Conservation (phyloP, 2,797 vertebrate genomes). For the Paguma larvata region DNA sequence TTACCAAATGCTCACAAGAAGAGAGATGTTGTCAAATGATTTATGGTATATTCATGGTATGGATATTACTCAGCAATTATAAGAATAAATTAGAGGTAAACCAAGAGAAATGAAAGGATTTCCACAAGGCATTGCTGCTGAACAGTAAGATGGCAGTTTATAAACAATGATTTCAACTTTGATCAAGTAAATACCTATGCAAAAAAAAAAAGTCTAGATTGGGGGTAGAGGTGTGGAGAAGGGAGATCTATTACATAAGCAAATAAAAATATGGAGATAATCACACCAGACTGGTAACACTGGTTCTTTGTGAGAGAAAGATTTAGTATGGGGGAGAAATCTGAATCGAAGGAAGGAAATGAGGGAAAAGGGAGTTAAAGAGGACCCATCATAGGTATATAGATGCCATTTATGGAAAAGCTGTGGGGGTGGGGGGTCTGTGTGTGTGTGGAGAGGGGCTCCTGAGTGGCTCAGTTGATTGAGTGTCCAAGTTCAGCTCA, state of each 20-base stretch:
- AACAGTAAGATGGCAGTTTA: not conserved
- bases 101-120: not conserved
- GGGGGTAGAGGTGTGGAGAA: not conserved
- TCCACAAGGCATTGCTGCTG: not conserved
- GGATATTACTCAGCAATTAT: not conserved
- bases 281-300: not conserved
- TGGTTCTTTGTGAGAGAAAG: not conserved
- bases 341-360: not conserved
- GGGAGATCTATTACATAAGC: not conserved
- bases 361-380: not conserved
- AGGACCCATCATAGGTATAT: not conserved
- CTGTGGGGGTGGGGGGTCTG: not conserved
- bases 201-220: not conserved
- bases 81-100: slow-evolving; percentile 29
- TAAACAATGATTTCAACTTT: not conserved
- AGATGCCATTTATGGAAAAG: slow-evolving; percentile 8
- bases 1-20: not conserved
- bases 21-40: not conserved
- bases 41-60: not conserved
- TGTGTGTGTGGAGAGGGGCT: not conserved
- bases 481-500: no score
- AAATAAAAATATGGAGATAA: not conserved
- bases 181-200: not conserved
- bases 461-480: no score
- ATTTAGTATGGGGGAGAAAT: not conserved